Evolutionary conservation across 2,888 invertebrate species (phyloP), one percentile per base, ranked within the genome.

Genomic region (Sisyra terminalis): DNA sequence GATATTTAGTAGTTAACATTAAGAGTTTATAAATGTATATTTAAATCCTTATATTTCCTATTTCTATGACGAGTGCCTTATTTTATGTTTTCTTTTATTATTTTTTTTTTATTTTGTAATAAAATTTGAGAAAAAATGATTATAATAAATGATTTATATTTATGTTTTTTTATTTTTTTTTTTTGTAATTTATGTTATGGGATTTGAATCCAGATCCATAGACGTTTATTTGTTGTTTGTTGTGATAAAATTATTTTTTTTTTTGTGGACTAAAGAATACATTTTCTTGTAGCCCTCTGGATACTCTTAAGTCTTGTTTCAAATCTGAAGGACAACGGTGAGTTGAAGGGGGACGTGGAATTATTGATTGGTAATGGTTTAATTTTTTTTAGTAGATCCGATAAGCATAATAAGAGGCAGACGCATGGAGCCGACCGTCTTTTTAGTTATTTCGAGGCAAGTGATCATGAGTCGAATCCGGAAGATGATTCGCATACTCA

Each of bases 381-480:
- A 44, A n/a, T 42, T 39, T 47, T 43, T 43, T 39, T 43, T 44
- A 43, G 32, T 37, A 46, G 44, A 46, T 39, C 36, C 30, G 42
- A 42, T 17, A 42, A 42, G 42, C 42, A 16, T 3, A 16, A 44
- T 14, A 43, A 43, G 30, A 24, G 43, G 15, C 43, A 43, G 38
- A 29, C 38, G 54, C 71, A 72, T 50, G 78, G 78, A 48, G 78
- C 78, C 44, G 77, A 76, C 50, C 66, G 78, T 46, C 67, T 79
- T 43, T 79, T 79, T 65, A 78, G 73, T 54, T 81, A 75, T 67
- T 70, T 78, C 68, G 81, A 76, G 64, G 81, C 80, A 48, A 74
- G 70, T 50, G 79, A 79, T 64, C 43, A 43, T 30, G 77, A 77
- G 52, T 78, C 78, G 44, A 78, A 74, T 56, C 69, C 69, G 15